Conservation (phyloP, 92 coral and sea anemone genomes). For the Zoanthus sociatus region DNA sequence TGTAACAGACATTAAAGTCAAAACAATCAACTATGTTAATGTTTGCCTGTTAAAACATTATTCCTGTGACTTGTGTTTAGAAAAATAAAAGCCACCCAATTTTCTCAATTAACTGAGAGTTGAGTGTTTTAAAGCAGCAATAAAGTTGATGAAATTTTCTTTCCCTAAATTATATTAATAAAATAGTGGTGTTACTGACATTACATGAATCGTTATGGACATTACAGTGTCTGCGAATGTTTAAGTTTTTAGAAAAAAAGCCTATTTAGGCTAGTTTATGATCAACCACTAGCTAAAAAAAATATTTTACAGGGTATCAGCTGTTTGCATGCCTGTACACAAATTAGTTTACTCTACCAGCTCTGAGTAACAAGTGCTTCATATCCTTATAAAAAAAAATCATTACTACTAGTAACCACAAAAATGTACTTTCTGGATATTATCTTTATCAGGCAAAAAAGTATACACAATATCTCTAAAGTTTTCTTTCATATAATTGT, state of each 20-base stretch:
- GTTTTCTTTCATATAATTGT: not conserved
- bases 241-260: not conserved
- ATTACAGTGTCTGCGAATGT: constrained; percentile 6
- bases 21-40: not conserved
- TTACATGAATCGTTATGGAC: constrained; percentile 2
- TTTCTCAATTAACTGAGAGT: not conserved
- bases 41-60: constrained; percentile 10
- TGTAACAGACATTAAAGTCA: not conserved
- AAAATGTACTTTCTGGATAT: not conserved
- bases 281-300: not conserved
- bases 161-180: not conserved
- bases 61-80: not conserved
- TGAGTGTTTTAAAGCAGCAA: constrained; percentile 3
- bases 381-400: not conserved
- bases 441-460: not conserved
- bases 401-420: not conserved
- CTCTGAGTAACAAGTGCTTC: not conserved
- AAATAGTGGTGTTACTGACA: not conserved
- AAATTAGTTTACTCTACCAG: not conserved
- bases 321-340: constrained; percentile 10
- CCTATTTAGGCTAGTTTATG: constrained; percentile 12
- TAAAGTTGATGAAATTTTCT: not conserved
- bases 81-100: not conserved
- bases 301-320: not conserved
- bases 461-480: not conserved